Percentiles rank a stretch among this genome's conserved stretches.
These are phyloP conservation scores for Lithobates pipiens DNA, from an alignment of 2,797 vertebrate species.

Conservation along the genomic window DNA sequence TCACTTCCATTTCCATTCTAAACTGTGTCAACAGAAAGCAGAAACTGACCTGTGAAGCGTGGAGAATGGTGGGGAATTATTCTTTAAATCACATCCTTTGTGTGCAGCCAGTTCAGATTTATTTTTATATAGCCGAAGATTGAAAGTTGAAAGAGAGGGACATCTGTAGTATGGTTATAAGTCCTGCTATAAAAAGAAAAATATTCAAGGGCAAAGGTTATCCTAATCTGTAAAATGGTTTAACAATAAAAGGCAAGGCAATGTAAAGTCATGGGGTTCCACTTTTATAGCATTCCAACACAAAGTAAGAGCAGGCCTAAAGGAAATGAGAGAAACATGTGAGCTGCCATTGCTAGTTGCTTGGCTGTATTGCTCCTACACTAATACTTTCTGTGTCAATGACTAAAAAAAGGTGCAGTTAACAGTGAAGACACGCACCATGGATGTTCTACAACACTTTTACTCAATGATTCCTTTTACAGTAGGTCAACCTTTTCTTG, in stretches of 20 bases:
- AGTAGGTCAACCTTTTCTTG: no score
- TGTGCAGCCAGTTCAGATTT: not conserved
- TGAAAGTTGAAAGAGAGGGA: no score
- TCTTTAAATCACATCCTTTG: conserved; percentile 23
- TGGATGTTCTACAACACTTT: no score
- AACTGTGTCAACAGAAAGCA: conserved; percentile 19
- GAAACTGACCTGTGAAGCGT: conserved; percentile 12
- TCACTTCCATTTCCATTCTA: conserved; percentile 31
- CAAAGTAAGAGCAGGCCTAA: not conserved
- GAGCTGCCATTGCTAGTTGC: no score
- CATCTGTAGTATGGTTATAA: not conserved
- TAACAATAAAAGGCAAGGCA: not conserved
- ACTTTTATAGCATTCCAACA: no score
- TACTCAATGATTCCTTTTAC: no score
- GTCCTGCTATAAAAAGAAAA: not conserved
- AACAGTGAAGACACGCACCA: no score
- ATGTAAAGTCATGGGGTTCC: not conserved
- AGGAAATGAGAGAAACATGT: not conserved
- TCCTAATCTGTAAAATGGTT: not conserved
- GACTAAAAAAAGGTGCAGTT: no score
- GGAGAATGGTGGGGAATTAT: conserved; percentile 35
- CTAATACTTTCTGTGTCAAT: no score
- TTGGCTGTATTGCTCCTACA: no score
- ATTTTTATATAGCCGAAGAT: conserved; percentile 6
- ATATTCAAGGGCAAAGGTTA: not conserved